Evolutionary conservation across 2,888 invertebrate genomes (phyloP), one percentile per base, ranked within the genome.

Genomic region (Tanaodytes sp.): DNA sequence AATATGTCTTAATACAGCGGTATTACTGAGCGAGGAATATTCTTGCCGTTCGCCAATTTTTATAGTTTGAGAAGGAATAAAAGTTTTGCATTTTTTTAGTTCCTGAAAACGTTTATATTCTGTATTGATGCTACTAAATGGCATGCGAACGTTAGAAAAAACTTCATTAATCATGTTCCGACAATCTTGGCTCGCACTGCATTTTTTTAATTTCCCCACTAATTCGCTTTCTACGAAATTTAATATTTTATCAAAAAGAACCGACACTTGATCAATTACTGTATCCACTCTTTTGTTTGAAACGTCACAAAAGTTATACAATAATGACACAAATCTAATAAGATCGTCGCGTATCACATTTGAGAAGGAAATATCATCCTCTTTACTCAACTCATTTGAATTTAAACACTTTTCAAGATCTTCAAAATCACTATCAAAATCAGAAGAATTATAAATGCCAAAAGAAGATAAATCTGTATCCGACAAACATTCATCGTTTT

Each of bases 41-140:
- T 73, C 72, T 39, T 51, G 14, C 33, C 70, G 20, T 43, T 65
- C 62, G 8, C 63, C 66, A 20, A 71, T 33, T 11, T 23, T 6
- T 54, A 54, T 45, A 40, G 23, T 63, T 62, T 55, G 27, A n/a
- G 70, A 68, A 8, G 18, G 15, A 33, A 71, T 71, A 23, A 51
- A 72, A n/a, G 71, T 70, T 30, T 39, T 30, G 8, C 40, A 19
- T 15, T 57, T 46, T 48, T 54, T 23, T 39, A 71, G 67, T 19
- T 45, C 15, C 11, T 36, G 23, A 18, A 74, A 73, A 20, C 59
- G 46, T 30, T 57, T 51, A 20, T 65, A 33, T 49, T 75, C 75
- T 12, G 68, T 68, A 27, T 52, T 42, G 14, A 74, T 51, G 42
- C 61, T 39, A 39, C 6, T 15, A 19, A 19, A 40, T 16, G 40